Base-by-base conservation (phyloP, 2,888 invertebrate genomes). In the Troides aeacus region DNA sequence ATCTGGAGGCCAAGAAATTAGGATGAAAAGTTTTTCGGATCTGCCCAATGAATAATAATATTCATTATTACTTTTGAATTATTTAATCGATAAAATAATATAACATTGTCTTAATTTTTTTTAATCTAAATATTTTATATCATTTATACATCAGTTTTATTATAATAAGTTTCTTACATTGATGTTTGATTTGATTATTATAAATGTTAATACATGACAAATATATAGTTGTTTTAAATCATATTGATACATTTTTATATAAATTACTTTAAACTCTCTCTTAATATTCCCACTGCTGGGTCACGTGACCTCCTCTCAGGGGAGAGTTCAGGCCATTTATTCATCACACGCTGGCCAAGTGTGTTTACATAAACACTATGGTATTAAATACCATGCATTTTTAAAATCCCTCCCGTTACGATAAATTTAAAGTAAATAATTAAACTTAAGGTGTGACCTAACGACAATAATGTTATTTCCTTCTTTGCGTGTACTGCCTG, bases 381-480 rank as follows among this genome's bases (percentile, higher is more conserved):
- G 46, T 64, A 56, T 62, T 66, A 59, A 66, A 70, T 62, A 62
- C 62, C 66, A 66, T 62, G 58, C 62, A 70, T 58, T 53, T 58
- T 39, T 65, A 76, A 78, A 79, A 81, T 80, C 81, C 78, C 76
- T 74, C 70, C 71, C 69, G 73, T 75, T 78, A 76, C 79, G 75
- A 74, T 72, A 72, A 71, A 73, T 72, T 72, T 73, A 68, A 67
- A 39, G 63, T 63, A 68, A 73, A 70, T 46, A 46, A 46, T 68
- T 65, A 72, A 70, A 63, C 64, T 58, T 74, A 69, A 67, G 67
- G 65, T 23, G 73, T 74, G 68, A 71, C 69, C 71, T 70, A 71
- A 75, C 78, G 81, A 80, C 79, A 81, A 79, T 81, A 80, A 78
- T 76, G 72, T 74, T 73, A 70, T 72, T 72, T 76, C 7, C 23